phyloP scores from a whole-genome alignment of 2,797 vertebrate species.

The Ctenopoma multispine region DNA sequence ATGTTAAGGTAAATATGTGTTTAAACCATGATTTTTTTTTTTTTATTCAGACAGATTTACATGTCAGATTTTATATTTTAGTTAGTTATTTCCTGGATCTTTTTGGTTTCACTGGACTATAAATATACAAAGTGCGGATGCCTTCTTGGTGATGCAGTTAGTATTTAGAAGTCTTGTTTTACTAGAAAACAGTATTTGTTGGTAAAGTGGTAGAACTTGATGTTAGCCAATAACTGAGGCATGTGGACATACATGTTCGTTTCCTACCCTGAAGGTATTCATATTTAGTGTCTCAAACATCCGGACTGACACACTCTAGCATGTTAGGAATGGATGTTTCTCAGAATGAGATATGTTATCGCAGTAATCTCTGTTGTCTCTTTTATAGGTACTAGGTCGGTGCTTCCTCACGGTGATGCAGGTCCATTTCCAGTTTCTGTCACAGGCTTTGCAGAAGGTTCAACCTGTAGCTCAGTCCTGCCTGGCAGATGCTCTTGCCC shows the following conservation, averaged over 20 bases:
- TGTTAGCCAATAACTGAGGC: constrained; percentile 7
- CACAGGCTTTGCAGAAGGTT: constrained; percentile 97
- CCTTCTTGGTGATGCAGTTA: not conserved
- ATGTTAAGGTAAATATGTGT: not conserved
- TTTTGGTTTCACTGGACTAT: not conserved
- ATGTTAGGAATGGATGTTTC: constrained; percentile 2
- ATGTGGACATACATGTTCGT: constrained; percentile 37
- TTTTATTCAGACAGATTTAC: too few relatives aligned
- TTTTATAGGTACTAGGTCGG: constrained; percentile 92
- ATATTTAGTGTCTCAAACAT: constrained; percentile 20
- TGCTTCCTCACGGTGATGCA: constrained; percentile 99
- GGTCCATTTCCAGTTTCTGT: constrained; percentile 99
- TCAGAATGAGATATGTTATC: constrained; percentile 7
- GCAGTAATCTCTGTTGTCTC: constrained; percentile 35
- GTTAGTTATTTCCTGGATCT: not conserved
- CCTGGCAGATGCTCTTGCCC: constrained; percentile 91
- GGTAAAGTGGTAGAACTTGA: not conserved
- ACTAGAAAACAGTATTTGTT: not conserved
- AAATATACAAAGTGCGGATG: too few relatives aligned
- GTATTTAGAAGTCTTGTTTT: constrained; percentile 5
- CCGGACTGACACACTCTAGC: not conserved
- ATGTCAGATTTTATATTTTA: not conserved
- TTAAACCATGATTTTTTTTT: not conserved
- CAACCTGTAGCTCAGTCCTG: constrained; percentile 97
- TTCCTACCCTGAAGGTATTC: constrained; percentile 8